phyloP scores from a whole-genome alignment of 92 coral and sea anemone genomes.

The Montipora capitata region DNA sequence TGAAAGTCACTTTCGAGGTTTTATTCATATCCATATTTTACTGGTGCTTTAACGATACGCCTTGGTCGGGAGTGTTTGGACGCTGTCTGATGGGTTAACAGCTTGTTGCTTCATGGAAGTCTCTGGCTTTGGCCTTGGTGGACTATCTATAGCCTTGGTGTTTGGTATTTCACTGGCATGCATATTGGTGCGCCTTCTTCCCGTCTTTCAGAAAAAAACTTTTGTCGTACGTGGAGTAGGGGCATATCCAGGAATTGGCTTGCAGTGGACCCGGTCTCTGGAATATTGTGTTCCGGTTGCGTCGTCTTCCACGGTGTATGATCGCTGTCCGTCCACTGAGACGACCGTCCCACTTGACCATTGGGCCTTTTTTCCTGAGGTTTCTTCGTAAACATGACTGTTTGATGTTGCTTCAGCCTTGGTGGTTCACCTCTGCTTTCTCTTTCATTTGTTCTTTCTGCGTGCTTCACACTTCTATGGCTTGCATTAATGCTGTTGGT shows the following conservation, averaged over 20 bases:
- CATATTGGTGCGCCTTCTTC: slow-evolving; percentile 56
- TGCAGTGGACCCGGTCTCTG: slow-evolving; percentile 80
- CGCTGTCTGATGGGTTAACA: no score
- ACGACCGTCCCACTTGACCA: slow-evolving; percentile 20
- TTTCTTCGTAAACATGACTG: slow-evolving; percentile 75
- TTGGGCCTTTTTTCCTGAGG: slow-evolving; percentile 19
- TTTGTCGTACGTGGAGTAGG: slow-evolving; percentile 74
- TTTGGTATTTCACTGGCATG: no score
- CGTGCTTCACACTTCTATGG: slow-evolving; percentile 81
- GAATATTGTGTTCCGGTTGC: slow-evolving; percentile 76
- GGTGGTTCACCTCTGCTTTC: slow-evolving; percentile 82
- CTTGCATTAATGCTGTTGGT: slow-evolving; percentile 24
- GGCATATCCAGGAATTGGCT: slow-evolving; percentile 78
- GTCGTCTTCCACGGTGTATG: slow-evolving; percentile 80
- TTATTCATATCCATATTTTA: no score
- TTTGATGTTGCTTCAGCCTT: slow-evolving; percentile 76
- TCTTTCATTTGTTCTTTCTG: slow-evolving; percentile 73
- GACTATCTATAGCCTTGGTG: no score
- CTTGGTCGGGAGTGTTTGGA: background rate
- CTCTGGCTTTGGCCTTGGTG: no score
- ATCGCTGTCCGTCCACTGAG: slow-evolving; percentile 61
- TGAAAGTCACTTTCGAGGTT: no score
- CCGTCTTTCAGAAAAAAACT: slow-evolving; percentile 58
- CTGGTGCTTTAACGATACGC: slow-evolving; percentile 30
- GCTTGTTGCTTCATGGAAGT: no score